These are phyloP conservation scores for Drosophila eugracilis DNA, from an alignment of 1,140 invertebrate genomes.

Conservation along the genomic window DNA sequence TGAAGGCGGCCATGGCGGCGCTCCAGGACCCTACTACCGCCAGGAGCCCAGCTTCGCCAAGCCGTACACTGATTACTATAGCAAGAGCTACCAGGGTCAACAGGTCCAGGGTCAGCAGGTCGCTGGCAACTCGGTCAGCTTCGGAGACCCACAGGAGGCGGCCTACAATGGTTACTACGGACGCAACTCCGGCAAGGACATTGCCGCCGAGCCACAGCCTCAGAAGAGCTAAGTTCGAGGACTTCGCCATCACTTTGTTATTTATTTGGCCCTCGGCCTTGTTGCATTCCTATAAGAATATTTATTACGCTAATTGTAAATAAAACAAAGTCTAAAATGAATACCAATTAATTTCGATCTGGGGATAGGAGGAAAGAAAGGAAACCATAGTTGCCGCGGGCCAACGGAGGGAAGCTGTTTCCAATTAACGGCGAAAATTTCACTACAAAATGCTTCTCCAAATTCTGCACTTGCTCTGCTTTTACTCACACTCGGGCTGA, in stretches of 20 bases:
- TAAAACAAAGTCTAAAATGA: constrained; percentile 59
- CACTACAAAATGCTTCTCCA: constrained; percentile 64
- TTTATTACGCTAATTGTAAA: constrained; percentile 76
- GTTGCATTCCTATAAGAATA: constrained; percentile 79
- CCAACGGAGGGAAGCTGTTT: constrained; percentile 12
- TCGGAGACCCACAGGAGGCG: constrained; percentile 88
- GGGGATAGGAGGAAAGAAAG: neutral
- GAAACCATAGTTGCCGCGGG: constrained; percentile 1
- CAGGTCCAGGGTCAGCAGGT: constrained; percentile 48
- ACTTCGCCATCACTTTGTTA: constrained; percentile 40
- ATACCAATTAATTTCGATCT: constrained; percentile 21
- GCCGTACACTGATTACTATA: constrained; percentile 85
- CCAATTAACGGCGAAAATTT: constrained; percentile 73
- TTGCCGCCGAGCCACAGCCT: constrained; percentile 59
- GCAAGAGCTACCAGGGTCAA: constrained; percentile 79
- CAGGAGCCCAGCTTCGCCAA: constrained; percentile 83
- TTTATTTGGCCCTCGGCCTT: constrained; percentile 52
- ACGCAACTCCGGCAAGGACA: constrained; percentile 78
- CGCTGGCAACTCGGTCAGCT: constrained; percentile 86
- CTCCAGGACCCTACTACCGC: constrained; percentile 63
- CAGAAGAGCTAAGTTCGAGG: constrained; percentile 53
- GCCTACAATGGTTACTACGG: constrained; percentile 90
- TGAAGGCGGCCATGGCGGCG: constrained; percentile 59
- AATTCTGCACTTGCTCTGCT: constrained; percentile 62
- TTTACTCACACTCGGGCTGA: constrained; percentile 58